Percentiles rank a stretch among this genome's conserved stretches.
These are phyloP conservation scores for Cyanocitta stelleri DNA, from an alignment of 2,113 vertebrate species.

Conservation along the genomic window DNA sequence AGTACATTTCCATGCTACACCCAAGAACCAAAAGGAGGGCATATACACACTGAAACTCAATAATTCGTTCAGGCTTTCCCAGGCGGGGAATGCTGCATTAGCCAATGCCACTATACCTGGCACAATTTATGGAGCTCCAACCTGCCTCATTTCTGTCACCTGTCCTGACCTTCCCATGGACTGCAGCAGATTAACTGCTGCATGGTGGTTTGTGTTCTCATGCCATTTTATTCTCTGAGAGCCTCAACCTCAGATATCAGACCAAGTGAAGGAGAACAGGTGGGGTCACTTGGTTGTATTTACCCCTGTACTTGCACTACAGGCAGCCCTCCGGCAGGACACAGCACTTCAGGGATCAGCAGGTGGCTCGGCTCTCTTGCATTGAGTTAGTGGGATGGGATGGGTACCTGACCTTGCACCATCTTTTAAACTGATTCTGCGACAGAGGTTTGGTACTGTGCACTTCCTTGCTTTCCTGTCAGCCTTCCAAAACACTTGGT, in stretches of 20 bases:
- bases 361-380: not conserved
- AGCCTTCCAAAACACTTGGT: not conserved
- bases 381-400: not conserved
- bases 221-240: not conserved
- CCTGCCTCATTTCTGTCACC: accelerated
- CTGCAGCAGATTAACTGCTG: accelerated
- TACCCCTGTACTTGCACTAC: not conserved
- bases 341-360: not conserved
- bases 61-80: not conserved
- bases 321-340: not conserved
- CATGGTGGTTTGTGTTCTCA: accelerated
- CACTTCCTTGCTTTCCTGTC: not conserved
- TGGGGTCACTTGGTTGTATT: not conserved
- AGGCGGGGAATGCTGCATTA: not conserved
- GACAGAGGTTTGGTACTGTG: not conserved
- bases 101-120: accelerated
- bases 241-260: accelerated
- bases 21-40: not conserved
- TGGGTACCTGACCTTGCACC: not conserved
- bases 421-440: not conserved
- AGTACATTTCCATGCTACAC: not conserved
- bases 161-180: not conserved
- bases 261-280: not conserved
- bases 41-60: accelerated
- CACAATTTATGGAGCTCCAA: not conserved